These are phyloP conservation scores for Pseudopleuronectes americanus DNA, from an alignment of 2,797 vertebrate genomes.

Conservation along the genomic window DNA sequence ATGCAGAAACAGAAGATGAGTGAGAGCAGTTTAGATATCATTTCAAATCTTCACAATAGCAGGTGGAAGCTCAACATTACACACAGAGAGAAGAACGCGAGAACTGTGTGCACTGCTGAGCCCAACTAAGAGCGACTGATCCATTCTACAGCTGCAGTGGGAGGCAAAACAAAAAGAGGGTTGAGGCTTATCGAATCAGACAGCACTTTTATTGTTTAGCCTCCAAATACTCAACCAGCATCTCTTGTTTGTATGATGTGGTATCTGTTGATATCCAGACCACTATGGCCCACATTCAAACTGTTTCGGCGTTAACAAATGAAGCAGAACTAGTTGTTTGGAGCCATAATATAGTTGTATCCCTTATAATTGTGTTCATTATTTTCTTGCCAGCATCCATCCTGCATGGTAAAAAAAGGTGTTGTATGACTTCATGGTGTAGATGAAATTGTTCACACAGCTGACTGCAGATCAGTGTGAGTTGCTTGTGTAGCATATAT, in stretches of 20 bases:
- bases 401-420: too few relatives aligned
- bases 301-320: too few relatives aligned
- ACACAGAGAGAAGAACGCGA: not conserved
- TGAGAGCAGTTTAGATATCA: not conserved
- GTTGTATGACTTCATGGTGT: too few relatives aligned
- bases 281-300: too few relatives aligned
- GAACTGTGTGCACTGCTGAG: not conserved
- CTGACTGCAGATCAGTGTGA: conserved; percentile 3
- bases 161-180: not conserved
- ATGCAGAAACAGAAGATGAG: not conserved
- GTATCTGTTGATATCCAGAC: not conserved
- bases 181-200: not conserved
- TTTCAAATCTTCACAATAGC: conserved; percentile 3
- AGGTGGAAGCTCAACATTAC: not conserved
- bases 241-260: not conserved
- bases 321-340: too few relatives aligned
- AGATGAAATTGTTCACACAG: not conserved
- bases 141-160: not conserved
- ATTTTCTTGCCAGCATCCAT: not conserved
- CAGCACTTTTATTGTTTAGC: not conserved
- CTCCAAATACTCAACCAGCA: not conserved
- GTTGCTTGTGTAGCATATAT: not conserved
- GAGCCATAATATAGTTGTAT: not conserved
- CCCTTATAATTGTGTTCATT: not conserved
- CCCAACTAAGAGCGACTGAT: not conserved